A percentile compares a stretch with the other conserved stretches of the same genome.
Evolutionary conservation across 1,140 invertebrate species (phyloP).

Genomic region (Telenomus remus): DNA sequence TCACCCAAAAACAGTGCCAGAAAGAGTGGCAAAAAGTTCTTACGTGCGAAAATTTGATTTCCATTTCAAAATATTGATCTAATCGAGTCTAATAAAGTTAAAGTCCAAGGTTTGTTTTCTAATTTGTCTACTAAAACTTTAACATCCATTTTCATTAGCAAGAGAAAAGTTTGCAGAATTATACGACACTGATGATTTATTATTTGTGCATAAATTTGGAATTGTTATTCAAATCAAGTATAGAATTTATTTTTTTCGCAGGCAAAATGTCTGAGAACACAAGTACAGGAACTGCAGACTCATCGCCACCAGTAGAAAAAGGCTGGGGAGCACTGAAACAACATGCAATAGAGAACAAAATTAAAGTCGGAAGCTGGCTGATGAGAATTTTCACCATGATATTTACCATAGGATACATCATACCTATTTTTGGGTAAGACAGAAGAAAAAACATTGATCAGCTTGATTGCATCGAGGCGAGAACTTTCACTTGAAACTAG

Average conservation of each 20-base stretch:
- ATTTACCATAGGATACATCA: slow-evolving; percentile 88
- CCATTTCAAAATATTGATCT: slow-evolving; percentile 6
- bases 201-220: no score
- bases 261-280: slow-evolving; percentile 67
- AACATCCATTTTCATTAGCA: no score
- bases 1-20: no score
- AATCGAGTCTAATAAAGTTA: no score
- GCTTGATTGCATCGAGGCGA: background rate
- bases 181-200: no score
- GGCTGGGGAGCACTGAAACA: slow-evolving; percentile 81
- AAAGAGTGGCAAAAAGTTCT: no score
- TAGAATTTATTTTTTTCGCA: slow-evolving; percentile 22
- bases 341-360: slow-evolving; percentile 87
- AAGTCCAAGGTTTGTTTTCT: no score
- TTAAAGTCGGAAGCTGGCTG: slow-evolving; percentile 89
- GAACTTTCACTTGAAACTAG: background rate
- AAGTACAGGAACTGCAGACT: slow-evolving; percentile 46
- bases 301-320: slow-evolving; percentile 59
- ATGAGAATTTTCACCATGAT: slow-evolving; percentile 88
- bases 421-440: slow-evolving; percentile 92
- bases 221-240: background rate
- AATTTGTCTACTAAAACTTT: no score
- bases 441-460: background rate
- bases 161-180: no score
- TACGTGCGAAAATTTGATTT: background rate